Evolutionary conservation across 2,797 vertebrate genomes (phyloP), one percentile per base, ranked within the genome.

Genomic region (Philypnodon macrostomus): DNA sequence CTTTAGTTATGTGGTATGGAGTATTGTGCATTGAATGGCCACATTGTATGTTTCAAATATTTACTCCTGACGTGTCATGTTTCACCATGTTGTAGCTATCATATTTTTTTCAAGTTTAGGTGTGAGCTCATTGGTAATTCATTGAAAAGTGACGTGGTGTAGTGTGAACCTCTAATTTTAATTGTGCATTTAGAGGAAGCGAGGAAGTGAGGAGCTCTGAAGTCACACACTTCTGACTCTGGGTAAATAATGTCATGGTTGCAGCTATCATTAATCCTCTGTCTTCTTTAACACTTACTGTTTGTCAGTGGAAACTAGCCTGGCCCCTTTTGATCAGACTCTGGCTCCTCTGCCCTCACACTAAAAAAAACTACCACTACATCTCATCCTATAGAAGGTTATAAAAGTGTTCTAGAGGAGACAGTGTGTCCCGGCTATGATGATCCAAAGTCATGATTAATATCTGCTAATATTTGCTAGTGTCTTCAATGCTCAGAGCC

Each of bases 131-230:
- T 69, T 50, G 79, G 42, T 47, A 17, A 52, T 42, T 63, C 56
- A 26, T 66, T 8, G 0, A 53, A 53, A 64, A 59, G 71, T 34
- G 68, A 78, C 64, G n/a, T 61, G 5, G 12, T 7, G 24, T 34
- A 58, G 77, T 68, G 81, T 79, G 77, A 85, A 64, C 66, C 44
- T 76, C 81, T 86, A 77, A 84, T 87, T 85, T 84, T 77, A 85
- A 86, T 85, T 85, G 83, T 88, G 81, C 79, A 85, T 88, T 83
- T 84, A 71, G 61, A 85, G 81, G 63, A 75, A 75, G n/a, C n/a
- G 61, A 73, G 84, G 83, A 86, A 85, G 77, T 76, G 73, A 75
- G 77, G 73, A 72, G 67, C 64, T 73, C 76, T 55, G 38, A 66
- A 60, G 75, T 83, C 83, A 79, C 84, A 85, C 77, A 65, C 69